Percentiles rank a stretch among this genome's conserved stretches.
These are phyloP conservation scores for Spodoptera exigua DNA, from an alignment of 2,888 invertebrate species.

Conservation along the genomic window DNA sequence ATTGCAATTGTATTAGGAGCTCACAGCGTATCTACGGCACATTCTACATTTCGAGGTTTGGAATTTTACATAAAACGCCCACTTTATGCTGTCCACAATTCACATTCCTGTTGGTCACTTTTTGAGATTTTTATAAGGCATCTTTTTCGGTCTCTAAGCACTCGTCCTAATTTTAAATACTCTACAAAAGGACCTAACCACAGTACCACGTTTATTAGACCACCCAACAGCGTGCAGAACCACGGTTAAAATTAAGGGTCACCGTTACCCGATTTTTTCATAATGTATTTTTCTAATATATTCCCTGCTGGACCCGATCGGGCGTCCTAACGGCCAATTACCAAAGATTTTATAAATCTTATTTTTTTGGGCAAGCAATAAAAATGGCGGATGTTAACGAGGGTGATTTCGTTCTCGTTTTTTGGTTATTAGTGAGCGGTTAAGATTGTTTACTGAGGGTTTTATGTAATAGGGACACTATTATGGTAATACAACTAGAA, in stretches of 20 bases:
- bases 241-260: neutral
- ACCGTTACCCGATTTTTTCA: conserved; percentile 13
- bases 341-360: conserved; percentile 52
- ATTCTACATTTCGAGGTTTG: too few relatives aligned
- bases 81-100: too few relatives aligned
- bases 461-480: conserved; percentile 4
- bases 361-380: conserved; percentile 36
- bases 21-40: too few relatives aligned
- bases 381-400: conserved; percentile 38
- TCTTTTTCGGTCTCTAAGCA: too few relatives aligned
- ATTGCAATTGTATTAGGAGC: too few relatives aligned
- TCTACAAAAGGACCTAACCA: too few relatives aligned
- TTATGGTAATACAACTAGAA: conserved; percentile 2
- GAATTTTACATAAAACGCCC: too few relatives aligned
- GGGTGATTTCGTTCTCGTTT: conserved; percentile 26
- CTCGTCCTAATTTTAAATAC: too few relatives aligned
- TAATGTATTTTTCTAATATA: conserved; percentile 47
- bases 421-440: conserved; percentile 41
- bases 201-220: too few relatives aligned
- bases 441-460: conserved; percentile 4
- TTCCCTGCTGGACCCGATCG: conserved; percentile 41
- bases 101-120: too few relatives aligned
- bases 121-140: too few relatives aligned
- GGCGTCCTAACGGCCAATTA: conserved; percentile 47
- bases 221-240: conserved; percentile 12